Conservation (phyloP, 1,140 invertebrate species). For the Pseudomyrmex gracilis region DNA sequence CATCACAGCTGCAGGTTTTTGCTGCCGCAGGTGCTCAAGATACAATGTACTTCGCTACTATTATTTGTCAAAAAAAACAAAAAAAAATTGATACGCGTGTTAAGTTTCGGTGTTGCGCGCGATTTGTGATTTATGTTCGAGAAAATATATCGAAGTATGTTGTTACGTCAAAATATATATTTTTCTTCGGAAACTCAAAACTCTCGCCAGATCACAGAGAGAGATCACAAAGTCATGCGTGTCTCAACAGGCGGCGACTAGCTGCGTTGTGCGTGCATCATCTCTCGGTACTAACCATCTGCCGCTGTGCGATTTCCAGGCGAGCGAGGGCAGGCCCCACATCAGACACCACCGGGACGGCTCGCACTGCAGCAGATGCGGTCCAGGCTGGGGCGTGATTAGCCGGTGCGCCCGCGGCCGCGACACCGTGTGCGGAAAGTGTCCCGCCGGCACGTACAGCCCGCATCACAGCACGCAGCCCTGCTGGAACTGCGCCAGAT, state of each 20-base stretch:
- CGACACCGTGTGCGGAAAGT: slow-evolving; percentile 84
- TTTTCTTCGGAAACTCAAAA: too few species aligned
- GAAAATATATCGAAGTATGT: too few species aligned
- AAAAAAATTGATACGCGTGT: not conserved
- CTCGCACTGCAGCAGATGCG: slow-evolving; percentile 82
- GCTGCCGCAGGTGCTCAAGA: not conserved
- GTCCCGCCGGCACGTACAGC: slow-evolving; percentile 82
- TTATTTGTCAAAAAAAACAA: not conserved
- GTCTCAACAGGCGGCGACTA: too few species aligned
- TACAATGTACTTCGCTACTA: not conserved
- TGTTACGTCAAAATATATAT: too few species aligned
- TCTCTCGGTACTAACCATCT: slow-evolving; percentile 52
- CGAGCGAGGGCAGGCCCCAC: slow-evolving; percentile 77
- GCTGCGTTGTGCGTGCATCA: not conserved
- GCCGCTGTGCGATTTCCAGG: slow-evolving; percentile 70
- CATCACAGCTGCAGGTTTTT: not conserved
- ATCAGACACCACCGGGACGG: slow-evolving; percentile 82
- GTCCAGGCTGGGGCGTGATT: slow-evolving; percentile 84
- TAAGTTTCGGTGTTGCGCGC: too few species aligned
- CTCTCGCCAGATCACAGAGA: too few species aligned
- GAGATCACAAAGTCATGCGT: too few species aligned
- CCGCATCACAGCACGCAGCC: slow-evolving; percentile 83
- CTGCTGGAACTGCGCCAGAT: slow-evolving; percentile 85
- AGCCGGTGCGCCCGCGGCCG: slow-evolving; percentile 78
- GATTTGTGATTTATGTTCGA: too few species aligned